Evolutionary conservation across 1,140 invertebrate species (phyloP).

Genomic region (Spodoptera frugiperda): DNA sequence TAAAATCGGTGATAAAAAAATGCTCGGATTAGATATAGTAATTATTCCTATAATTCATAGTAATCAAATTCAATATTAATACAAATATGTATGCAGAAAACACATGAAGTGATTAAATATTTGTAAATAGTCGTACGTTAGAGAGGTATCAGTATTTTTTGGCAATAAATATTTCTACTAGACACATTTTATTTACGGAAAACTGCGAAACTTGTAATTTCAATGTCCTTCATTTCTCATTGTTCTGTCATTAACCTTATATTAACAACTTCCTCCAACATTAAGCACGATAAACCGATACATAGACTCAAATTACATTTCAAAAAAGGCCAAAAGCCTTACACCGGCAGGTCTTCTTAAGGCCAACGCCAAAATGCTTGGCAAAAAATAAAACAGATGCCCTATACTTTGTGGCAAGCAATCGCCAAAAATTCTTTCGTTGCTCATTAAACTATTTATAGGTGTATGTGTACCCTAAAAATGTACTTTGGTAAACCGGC

Average conservation of each 20-base stretch:
- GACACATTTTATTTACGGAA: no score
- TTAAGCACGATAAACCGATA: slow-evolving; percentile 12
- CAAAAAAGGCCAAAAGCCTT: slow-evolving; percentile 30
- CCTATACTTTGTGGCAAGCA: slow-evolving; percentile 32
- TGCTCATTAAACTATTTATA: slow-evolving; percentile 54
- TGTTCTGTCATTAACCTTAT: slow-evolving; percentile 3
- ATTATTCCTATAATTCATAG: no score
- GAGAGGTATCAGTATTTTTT: no score
- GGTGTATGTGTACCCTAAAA: slow-evolving; percentile 72
- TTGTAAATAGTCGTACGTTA: no score
- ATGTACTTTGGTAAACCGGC: slow-evolving; percentile 74
- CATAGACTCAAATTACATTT: slow-evolving; percentile 33
- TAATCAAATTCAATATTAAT: no score
- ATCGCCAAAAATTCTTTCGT: slow-evolving; percentile 48
- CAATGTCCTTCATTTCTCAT: no score
- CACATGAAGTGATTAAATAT: no score
- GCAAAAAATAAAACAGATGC: slow-evolving; percentile 31
- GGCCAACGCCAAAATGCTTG: slow-evolving; percentile 26
- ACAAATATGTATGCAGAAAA: no score
- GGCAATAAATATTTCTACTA: no score
- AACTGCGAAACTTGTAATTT: no score
- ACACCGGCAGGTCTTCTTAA: neutral
- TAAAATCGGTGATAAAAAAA: no score
- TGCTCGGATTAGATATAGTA: no score
- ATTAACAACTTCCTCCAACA: slow-evolving; percentile 12